phyloP scores from a whole-genome alignment of 2,888 invertebrate species.

The Cantharis rustica region DNA sequence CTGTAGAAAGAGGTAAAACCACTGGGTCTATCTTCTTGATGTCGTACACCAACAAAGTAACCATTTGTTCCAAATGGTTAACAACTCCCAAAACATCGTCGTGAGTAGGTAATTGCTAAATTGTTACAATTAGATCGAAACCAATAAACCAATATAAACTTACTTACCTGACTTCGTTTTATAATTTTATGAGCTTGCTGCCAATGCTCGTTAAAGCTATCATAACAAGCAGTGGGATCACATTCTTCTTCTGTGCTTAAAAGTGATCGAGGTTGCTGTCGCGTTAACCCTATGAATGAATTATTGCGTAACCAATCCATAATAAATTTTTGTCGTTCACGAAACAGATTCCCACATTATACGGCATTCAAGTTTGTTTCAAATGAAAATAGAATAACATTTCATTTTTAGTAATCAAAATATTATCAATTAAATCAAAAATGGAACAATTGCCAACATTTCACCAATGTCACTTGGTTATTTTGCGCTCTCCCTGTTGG shows the following conservation, averaged over 20 bases:
- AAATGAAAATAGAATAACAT: background rate
- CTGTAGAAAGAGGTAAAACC: slow-evolving; percentile 57
- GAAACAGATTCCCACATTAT: slow-evolving; percentile 8
- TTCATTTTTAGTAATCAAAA: background rate
- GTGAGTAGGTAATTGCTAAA: slow-evolving; percentile 65
- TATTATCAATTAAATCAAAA: background rate
- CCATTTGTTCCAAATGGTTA: slow-evolving; percentile 90
- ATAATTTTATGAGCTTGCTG: slow-evolving; percentile 89
- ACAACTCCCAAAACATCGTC: slow-evolving; percentile 91
- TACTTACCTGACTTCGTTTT: slow-evolving; percentile 67
- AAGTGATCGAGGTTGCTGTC: slow-evolving; percentile 41
- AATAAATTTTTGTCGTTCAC: background rate
- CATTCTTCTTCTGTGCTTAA: slow-evolving; percentile 46
- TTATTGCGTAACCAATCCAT: slow-evolving; percentile 54
- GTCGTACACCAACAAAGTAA: slow-evolving; percentile 81
- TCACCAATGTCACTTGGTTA: background rate
- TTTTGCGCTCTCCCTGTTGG: background rate
- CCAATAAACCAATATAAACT: slow-evolving; percentile 28
- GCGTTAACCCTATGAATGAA: slow-evolving; percentile 44
- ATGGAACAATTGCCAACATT: background rate
- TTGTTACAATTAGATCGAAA: slow-evolving; percentile 24
- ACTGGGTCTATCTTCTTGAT: slow-evolving; percentile 66
- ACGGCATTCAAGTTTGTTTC: background rate
- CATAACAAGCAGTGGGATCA: slow-evolving; percentile 89
- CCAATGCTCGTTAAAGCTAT: slow-evolving; percentile 94